These are phyloP conservation scores for Calliphora vicina DNA, from an alignment of 1,140 invertebrate species.

Conservation along the genomic window DNA sequence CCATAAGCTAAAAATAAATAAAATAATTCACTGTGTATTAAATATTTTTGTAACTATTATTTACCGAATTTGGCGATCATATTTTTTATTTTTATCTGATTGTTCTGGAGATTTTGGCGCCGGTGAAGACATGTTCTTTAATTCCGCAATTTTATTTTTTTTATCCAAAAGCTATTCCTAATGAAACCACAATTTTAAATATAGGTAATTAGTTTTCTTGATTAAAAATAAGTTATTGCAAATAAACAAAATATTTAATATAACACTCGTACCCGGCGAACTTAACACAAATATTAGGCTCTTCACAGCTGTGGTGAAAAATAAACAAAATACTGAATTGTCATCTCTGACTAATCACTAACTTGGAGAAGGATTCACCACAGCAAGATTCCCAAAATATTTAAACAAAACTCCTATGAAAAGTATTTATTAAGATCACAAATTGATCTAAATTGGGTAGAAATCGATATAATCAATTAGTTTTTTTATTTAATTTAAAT, in stretches of 20 bases:
- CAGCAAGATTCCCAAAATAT: not conserved
- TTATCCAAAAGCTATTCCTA: too few relatives aligned
- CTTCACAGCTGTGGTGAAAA: not conserved
- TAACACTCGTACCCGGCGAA: not conserved
- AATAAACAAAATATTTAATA: not conserved
- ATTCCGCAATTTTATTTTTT: not conserved
- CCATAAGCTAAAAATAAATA: slow-evolving; percentile 85
- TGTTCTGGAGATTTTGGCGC: slow-evolving; percentile 60
- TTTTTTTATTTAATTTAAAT: too few relatives aligned
- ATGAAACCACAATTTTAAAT: too few relatives aligned
- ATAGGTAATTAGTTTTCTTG: not conserved
- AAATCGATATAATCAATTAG: too few relatives aligned
- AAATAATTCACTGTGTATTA: not conserved
- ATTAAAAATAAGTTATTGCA: not conserved
- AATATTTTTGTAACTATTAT: not conserved
- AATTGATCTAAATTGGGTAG: too few relatives aligned
- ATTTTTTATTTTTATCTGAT: slow-evolving; percentile 67
- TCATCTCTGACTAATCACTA: too few relatives aligned
- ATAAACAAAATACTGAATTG: not conserved
- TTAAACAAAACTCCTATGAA: too few relatives aligned
- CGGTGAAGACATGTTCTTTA: slow-evolving; percentile 52
- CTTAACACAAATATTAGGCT: not conserved
- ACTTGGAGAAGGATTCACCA: not conserved
- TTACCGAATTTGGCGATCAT: slow-evolving; percentile 62
- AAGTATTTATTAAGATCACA: too few relatives aligned